A percentile compares a stretch with the other conserved stretches of the same genome.
Evolutionary conservation across 2,888 invertebrate genomes (phyloP).

Genomic region (Neocrepidodera transversa): DNA sequence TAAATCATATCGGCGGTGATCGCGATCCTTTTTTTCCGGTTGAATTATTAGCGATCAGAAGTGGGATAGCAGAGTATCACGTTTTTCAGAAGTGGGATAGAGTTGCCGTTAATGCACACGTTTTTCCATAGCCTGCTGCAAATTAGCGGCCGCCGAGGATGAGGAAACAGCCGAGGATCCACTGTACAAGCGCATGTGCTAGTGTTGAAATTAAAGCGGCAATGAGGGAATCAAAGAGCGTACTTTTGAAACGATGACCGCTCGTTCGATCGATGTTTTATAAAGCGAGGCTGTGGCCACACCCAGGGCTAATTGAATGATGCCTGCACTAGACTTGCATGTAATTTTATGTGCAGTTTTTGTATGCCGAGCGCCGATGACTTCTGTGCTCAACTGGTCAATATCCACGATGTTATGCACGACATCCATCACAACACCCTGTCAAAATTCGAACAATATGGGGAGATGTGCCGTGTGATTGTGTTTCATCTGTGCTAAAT

Average conservation of each 20-base stretch:
- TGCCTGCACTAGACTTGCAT: conserved; percentile 59
- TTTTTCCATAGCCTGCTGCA: conserved; percentile 51
- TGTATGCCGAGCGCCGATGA: conserved; percentile 40
- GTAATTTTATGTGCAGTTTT: conserved; percentile 50
- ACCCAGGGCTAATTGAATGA: conserved; percentile 62
- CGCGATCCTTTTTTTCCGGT: conserved; percentile 43
- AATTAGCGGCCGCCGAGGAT: conserved; percentile 51
- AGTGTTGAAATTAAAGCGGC: conserved; percentile 58
- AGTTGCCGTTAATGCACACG: conserved; percentile 44
- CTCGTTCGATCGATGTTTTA: conserved; percentile 63
- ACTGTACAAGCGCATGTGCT: conserved; percentile 53
- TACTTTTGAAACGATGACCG: conserved; percentile 63
- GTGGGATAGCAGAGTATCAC: conserved; percentile 36
- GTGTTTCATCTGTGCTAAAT: conserved; percentile 45
- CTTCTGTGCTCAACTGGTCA: conserved; percentile 38
- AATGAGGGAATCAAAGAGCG: conserved; percentile 62
- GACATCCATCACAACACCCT: conserved; percentile 51
- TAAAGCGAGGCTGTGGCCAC: conserved; percentile 61
- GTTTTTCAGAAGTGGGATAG: conserved; percentile 40
- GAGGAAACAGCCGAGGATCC: conserved; percentile 45
- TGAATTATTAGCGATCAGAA: conserved; percentile 43
- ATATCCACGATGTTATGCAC: conserved; percentile 46
- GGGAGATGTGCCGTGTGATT: conserved; percentile 40
- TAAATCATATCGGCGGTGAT: conserved; percentile 48
- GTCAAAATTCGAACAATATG: conserved; percentile 51